A percentile compares a stretch with the other conserved stretches of the same genome.
These are phyloP conservation scores for Valencia hispanica DNA, from an alignment of 2,797 vertebrate genomes.

Conservation along the genomic window DNA sequence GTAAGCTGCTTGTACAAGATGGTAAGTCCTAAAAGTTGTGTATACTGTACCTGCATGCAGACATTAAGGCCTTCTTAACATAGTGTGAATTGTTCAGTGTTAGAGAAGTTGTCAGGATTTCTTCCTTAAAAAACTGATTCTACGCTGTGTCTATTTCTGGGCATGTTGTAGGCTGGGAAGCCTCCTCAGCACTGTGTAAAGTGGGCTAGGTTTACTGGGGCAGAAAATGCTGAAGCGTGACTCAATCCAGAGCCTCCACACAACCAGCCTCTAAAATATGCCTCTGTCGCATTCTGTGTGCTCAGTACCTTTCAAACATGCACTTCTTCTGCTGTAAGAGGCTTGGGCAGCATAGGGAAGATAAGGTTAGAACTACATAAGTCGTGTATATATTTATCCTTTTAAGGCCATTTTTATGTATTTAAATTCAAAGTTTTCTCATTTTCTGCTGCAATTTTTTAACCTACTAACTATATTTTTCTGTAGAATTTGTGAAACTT, in stretches of 20 bases:
- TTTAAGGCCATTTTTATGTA: constrained; percentile 8
- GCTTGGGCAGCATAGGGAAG: constrained; percentile 46
- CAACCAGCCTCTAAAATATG: constrained; percentile 75
- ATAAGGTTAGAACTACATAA: constrained; percentile 16
- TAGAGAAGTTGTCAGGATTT: constrained; percentile 29
- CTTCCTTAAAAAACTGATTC: constrained; percentile 24
- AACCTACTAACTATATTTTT: neutral
- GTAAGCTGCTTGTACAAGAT: constrained; percentile 40
- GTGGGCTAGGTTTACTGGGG: constrained; percentile 81
- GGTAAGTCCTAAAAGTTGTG: constrained; percentile 47
- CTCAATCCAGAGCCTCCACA: constrained; percentile 70
- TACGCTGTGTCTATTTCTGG: constrained; percentile 57
- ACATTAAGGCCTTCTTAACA: constrained; percentile 17
- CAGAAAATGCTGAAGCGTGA: constrained; percentile 80
- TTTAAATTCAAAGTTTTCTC: neutral
- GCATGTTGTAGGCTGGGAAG: constrained; percentile 39
- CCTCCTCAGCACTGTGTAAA: constrained; percentile 67
- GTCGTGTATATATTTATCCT: constrained; percentile 6
- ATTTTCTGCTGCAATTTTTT: neutral
- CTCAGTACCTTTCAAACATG: constrained; percentile 49
- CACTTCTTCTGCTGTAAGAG: constrained; percentile 28
- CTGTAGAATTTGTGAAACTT: neutral
- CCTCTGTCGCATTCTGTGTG: constrained; percentile 67
- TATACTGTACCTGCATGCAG: constrained; percentile 26
- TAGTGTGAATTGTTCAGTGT: constrained; percentile 57